Conservation (phyloP, 2,113 vertebrate genomes). For the Melanerpes aurifrons region DNA sequence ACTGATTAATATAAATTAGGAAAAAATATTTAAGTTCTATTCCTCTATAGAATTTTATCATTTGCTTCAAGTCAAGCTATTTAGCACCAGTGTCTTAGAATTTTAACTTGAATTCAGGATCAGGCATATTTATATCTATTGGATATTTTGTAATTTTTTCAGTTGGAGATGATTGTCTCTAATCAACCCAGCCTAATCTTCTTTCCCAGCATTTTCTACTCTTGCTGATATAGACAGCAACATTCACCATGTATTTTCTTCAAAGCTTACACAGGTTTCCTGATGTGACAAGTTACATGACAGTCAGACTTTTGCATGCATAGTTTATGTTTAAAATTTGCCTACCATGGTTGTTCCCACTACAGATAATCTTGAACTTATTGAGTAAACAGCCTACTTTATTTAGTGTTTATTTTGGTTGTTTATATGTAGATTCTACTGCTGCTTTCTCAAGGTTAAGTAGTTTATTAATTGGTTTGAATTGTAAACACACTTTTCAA, state of each 20-base stretch:
- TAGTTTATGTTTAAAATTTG: not conserved
- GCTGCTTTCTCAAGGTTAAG: not conserved
- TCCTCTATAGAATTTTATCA: not conserved
- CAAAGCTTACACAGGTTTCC: not conserved
- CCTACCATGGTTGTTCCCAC: rapidly evolving
- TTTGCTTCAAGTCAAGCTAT: not conserved
- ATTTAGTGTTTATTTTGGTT: not conserved
- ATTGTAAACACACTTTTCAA: not conserved
- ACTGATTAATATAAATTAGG: not conserved
- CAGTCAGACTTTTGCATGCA: not conserved
- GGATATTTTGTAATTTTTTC: not conserved
- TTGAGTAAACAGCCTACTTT: not conserved
- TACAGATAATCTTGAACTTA: not conserved
- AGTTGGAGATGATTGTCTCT: not conserved
- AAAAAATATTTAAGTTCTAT: not conserved
- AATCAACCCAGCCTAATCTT: not conserved
- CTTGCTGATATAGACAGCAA: not conserved
- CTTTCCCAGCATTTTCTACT: not conserved
- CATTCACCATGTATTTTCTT: not conserved
- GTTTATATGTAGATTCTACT: not conserved
- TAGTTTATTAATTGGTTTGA: not conserved
- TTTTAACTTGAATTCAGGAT: not conserved
- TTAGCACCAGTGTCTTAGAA: not conserved
- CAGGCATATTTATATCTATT: not conserved
- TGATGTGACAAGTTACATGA: not conserved